Evolutionary conservation across 2,888 invertebrate species (phyloP), one percentile per base, ranked within the genome.

Genomic region (Ligdia adustata): DNA sequence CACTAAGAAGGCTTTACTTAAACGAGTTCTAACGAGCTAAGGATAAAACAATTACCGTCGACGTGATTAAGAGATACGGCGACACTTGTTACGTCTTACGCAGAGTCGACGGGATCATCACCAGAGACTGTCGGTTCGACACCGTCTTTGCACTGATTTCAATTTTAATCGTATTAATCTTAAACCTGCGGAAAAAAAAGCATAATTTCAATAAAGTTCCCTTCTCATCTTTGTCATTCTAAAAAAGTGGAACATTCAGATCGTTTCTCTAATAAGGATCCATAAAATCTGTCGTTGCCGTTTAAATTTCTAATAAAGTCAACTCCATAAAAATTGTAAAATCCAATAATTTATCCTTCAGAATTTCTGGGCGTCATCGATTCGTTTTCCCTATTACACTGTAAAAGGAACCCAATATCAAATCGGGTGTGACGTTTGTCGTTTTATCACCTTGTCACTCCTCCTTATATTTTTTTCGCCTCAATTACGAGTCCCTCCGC

Each of bases 1-100:
- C 88, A 85, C 87, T 89, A 90, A 90, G 90, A 88, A 88, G 90
- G 88, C 90, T 90, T 89, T 90, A 81, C 88, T 90, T 89, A 89
- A 90, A 89, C 89, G 89, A 89, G 89, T 89, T 86, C 88, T 90
- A 90, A 89, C 89, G 89, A 89, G 89, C 90, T 87, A 81, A 82
- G 88, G 90, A 90, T 90, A 89, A 90, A 90, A 90, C 90, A 90
- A 90, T 90, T 90, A 90, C 84, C 77, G 79, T 74, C 63, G 76
- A 76, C 83, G 86, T 88, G 88, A 90, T 90, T 89, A 89, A 89
- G 87, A 89, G 87, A 87, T 87, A 86, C 85, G 72, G 77, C 72
- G 86, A 87, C 88, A 89, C 90, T 90, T 89, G 90, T 90, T 89
- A 89, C 89, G 74, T 82, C 83, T 85, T 80, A 79, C 71, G 70